Conservation (phyloP, 2,888 invertebrate species). For the Drosophila putrida region DNA sequence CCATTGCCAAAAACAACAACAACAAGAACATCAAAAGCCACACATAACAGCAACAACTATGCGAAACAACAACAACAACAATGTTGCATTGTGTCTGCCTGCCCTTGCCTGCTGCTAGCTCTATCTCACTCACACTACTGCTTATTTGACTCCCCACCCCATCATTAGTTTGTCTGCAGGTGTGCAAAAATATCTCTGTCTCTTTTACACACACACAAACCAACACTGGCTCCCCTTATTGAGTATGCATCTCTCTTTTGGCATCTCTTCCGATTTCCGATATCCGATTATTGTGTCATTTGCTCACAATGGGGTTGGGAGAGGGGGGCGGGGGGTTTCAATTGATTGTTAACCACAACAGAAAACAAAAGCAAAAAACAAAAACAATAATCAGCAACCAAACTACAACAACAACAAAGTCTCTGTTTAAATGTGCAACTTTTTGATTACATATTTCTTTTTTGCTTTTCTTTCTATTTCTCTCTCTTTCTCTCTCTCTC, state of each 20-base stretch:
- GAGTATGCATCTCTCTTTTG: constrained; percentile 4
- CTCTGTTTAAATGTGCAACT: constrained; percentile 38
- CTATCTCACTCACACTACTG: constrained; percentile 5
- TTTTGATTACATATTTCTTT: constrained; percentile 65
- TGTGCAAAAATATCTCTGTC: constrained; percentile 23
- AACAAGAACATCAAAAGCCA: constrained; percentile 11
- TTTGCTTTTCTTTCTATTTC: constrained; percentile 68
- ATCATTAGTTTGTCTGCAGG: constrained; percentile 22
- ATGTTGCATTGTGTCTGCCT: constrained; percentile 34
- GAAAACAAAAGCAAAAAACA: constrained; percentile 28
- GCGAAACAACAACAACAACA: neutral
- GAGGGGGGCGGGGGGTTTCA: neutral
- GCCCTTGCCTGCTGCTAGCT: constrained; percentile 59
- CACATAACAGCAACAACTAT: constrained; percentile 19
- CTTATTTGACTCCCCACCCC: neutral
- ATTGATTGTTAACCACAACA: neutral
- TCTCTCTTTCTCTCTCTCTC: constrained; percentile 32
- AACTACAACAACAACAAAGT: constrained; percentile 17
- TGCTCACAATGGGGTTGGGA: neutral
- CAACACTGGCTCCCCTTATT: neutral
- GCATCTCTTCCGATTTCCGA: constrained; percentile 1
- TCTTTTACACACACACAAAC: neutral
- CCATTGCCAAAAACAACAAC: constrained; percentile 54
- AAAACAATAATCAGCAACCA: constrained; percentile 16
- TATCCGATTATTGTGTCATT: constrained; percentile 4